phyloP scores from a whole-genome alignment of 2,888 invertebrate genomes.

The Morpho deidamia region DNA sequence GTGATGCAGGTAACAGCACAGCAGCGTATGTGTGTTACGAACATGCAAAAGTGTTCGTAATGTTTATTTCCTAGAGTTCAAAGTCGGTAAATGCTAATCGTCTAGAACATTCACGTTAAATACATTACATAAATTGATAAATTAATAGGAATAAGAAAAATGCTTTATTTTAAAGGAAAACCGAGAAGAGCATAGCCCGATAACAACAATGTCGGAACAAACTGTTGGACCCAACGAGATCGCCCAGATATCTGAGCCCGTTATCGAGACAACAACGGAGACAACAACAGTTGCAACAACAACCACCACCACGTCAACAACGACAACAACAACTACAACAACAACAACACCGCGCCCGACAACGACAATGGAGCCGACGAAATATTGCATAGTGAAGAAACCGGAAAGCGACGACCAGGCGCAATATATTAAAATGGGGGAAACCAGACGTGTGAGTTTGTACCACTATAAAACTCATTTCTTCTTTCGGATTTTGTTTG shows the following conservation, averaged over 20 bases:
- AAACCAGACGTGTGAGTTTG: constrained; percentile 87
- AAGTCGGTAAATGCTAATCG: too few species aligned
- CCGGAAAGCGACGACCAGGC: constrained; percentile 85
- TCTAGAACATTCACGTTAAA: too few species aligned
- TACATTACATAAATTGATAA: too few species aligned
- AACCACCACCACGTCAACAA: constrained; percentile 42
- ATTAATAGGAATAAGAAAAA: too few species aligned
- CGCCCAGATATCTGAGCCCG: constrained; percentile 64
- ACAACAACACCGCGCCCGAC: constrained; percentile 77
- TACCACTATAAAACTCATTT: constrained; percentile 10
- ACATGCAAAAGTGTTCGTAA: too few species aligned
- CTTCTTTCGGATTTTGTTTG: too few species aligned
- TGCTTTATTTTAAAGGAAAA: constrained; percentile 38
- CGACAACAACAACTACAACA: constrained; percentile 47
- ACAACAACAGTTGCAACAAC: constrained; percentile 47
- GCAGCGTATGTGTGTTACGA: too few species aligned
- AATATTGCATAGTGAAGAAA: constrained; percentile 90
- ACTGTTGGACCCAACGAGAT: constrained; percentile 60
- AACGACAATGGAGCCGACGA: constrained; percentile 77
- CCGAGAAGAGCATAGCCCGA: constrained; percentile 55
- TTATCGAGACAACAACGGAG: constrained; percentile 51
- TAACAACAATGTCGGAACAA: constrained; percentile 68
- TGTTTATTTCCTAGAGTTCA: too few species aligned
- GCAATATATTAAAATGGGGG: constrained; percentile 91
- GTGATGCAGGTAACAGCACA: constrained; percentile 27